phyloP scores from a whole-genome alignment of 2,888 invertebrate genomes.

The Hofmannophila pseudospretella region DNA sequence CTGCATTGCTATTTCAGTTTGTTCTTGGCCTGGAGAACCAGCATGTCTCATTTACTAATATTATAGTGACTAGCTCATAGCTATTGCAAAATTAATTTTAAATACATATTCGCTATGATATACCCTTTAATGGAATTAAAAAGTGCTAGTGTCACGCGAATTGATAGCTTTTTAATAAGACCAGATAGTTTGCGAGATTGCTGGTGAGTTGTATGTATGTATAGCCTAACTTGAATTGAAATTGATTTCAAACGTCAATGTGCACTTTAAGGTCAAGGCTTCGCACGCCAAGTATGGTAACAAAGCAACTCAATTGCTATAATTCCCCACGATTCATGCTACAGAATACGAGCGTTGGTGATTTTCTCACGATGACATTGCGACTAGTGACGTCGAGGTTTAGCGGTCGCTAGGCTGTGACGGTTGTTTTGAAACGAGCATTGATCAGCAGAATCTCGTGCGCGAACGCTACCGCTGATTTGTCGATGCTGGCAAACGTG shows the following conservation, averaged over 20 bases:
- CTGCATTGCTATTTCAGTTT: constrained; percentile 26
- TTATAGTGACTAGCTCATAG: neutral
- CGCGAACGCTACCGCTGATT: constrained; percentile 13
- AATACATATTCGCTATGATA: constrained; percentile 11
- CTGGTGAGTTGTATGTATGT: constrained; percentile 34
- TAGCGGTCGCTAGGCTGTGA: constrained; percentile 36
- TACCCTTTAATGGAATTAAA: constrained; percentile 25
- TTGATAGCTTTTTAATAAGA: constrained; percentile 20
- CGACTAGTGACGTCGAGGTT: constrained; percentile 34
- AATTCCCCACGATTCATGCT: constrained; percentile 10
- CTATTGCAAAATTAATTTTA: neutral
- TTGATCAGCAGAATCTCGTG: constrained; percentile 26
- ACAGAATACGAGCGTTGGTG: constrained; percentile 15
- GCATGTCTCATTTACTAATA: neutral
- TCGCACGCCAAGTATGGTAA: constrained; percentile 6
- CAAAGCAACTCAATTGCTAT: constrained; percentile 8
- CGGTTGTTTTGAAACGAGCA: constrained; percentile 43
- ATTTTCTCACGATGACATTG: constrained; percentile 33
- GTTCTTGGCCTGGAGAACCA: constrained; percentile 2
- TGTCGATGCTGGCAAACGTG: constrained; percentile 29
- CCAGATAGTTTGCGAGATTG: constrained; percentile 30
- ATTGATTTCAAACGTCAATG: constrained; percentile 3
- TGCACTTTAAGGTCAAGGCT: constrained; percentile 9
- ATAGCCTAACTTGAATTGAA: neutral
- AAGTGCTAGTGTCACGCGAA: constrained; percentile 30